Conservation (phyloP, 2,888 invertebrate genomes). For the Drosophila helvetica region DNA sequence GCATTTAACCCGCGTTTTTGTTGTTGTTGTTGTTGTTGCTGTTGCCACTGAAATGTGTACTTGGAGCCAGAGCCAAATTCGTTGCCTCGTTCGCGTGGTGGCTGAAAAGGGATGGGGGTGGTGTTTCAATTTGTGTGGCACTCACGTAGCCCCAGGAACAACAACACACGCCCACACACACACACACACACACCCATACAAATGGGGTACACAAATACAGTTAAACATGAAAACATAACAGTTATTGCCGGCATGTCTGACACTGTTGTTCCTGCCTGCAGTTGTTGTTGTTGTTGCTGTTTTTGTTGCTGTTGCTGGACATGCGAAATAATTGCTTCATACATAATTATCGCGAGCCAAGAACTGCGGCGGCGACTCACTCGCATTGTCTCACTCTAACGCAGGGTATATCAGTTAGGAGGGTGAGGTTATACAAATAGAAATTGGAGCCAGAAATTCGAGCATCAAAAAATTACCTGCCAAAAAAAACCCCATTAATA, state of each 20-base stretch:
- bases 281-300: constrained; percentile 26
- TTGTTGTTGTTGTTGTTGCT: constrained; percentile 30
- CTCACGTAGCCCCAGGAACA: constrained; percentile 55
- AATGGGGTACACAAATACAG: constrained; percentile 37
- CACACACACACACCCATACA: constrained; percentile 25
- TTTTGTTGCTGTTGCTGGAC: constrained; percentile 64
- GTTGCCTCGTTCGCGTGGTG: constrained; percentile 57
- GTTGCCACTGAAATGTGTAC: constrained; percentile 9
- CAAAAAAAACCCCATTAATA: too few relatives aligned
- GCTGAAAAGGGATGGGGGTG: too few relatives aligned
- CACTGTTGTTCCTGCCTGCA: too few relatives aligned
- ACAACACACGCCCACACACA: constrained; percentile 23
- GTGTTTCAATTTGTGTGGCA: constrained; percentile 70
- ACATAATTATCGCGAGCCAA: constrained; percentile 68
- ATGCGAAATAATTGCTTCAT: constrained; percentile 76
- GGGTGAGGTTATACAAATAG: too few relatives aligned
- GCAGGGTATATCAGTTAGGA: too few relatives aligned
- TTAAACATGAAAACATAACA: constrained; percentile 53
- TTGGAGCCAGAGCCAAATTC: constrained; percentile 45
- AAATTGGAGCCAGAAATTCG: too few relatives aligned
- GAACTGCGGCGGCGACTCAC: constrained; percentile 8
- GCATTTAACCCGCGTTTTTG: constrained; percentile 73
- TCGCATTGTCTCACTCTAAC: not conserved
- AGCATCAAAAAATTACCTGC: too few relatives aligned
- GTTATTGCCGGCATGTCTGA: constrained; percentile 48